Conservation (phyloP, 1,140 invertebrate genomes). For the Heliothis virescens region DNA sequence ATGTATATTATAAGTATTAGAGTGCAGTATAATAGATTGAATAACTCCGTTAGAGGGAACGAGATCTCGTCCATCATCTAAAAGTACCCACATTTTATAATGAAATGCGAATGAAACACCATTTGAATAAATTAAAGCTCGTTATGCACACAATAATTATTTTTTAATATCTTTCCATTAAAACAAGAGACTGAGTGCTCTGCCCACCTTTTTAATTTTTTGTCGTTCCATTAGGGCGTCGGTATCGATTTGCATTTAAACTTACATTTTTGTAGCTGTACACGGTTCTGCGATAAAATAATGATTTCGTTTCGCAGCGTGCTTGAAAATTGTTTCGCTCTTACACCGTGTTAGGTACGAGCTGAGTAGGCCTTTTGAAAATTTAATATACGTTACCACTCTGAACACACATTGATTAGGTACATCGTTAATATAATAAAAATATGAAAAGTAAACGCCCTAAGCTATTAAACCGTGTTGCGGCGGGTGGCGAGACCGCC, state of each 20-base stretch:
- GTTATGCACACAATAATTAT: slow-evolving; percentile 42
- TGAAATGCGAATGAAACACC: slow-evolving; percentile 28
- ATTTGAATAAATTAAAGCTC: slow-evolving; percentile 42
- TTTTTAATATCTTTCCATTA: slow-evolving; percentile 43
- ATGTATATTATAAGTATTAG: not conserved
- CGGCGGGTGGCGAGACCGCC: slow-evolving; percentile 49
- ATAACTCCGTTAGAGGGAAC: not conserved
- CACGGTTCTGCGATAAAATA: not conserved
- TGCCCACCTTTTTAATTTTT: slow-evolving; percentile 34
- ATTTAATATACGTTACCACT: slow-evolving; percentile 40
- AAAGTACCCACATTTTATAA: slow-evolving; percentile 15
- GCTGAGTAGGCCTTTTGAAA: slow-evolving; percentile 12
- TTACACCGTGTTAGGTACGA: not conserved
- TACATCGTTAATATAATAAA: slow-evolving; percentile 65
- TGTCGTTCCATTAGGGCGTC: slow-evolving; percentile 15
- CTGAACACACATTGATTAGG: slow-evolving; percentile 42
- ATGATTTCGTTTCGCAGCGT: not conserved
- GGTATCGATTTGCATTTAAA: slow-evolving; percentile 5
- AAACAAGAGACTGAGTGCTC: slow-evolving; percentile 35
- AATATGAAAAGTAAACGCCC: slow-evolving; percentile 76
- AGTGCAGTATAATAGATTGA: not conserved
- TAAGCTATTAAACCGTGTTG: slow-evolving; percentile 72
- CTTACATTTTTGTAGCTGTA: slow-evolving; percentile 5
- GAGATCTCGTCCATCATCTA: slow-evolving; percentile 26
- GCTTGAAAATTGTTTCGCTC: slow-evolving; percentile 7